These are phyloP conservation scores for Saturnia pavonia DNA, from an alignment of 2,888 invertebrate species.

Conservation along the genomic window DNA sequence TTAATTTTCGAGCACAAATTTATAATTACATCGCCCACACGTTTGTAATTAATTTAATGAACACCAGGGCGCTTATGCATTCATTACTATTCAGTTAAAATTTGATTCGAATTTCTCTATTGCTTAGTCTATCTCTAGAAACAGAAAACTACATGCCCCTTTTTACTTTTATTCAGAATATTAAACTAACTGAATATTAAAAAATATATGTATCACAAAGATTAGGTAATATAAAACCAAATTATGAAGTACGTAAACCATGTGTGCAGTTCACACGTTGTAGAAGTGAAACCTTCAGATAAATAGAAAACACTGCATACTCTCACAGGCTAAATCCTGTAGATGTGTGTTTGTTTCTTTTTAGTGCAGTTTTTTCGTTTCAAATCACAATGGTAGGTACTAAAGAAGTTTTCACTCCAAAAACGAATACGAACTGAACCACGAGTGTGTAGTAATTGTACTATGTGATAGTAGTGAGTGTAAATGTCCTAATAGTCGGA, in stretches of 20 bases:
- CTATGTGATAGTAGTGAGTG: too few species aligned
- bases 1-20: neutral
- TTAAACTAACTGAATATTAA: neutral
- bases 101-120: neutral
- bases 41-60: neutral
- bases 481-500: too few species aligned
- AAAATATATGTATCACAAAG: neutral
- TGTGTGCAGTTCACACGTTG: too few species aligned
- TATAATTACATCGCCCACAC: conserved; percentile 13
- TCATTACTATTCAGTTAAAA: neutral
- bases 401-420: too few species aligned
- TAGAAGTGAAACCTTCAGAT: too few species aligned
- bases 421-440: too few species aligned
- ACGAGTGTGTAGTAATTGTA: too few species aligned
- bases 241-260: neutral
- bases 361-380: too few species aligned
- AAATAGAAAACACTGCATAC: too few species aligned
- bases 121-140: neutral
- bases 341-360: too few species aligned
- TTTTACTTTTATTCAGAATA: neutral
- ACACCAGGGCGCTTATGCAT: neutral
- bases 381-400: too few species aligned
- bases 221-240: neutral
- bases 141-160: neutral
- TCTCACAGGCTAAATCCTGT: too few species aligned